Conservation (phyloP, 2,888 invertebrate genomes). For the Dryocosmus kuriphilus region DNA sequence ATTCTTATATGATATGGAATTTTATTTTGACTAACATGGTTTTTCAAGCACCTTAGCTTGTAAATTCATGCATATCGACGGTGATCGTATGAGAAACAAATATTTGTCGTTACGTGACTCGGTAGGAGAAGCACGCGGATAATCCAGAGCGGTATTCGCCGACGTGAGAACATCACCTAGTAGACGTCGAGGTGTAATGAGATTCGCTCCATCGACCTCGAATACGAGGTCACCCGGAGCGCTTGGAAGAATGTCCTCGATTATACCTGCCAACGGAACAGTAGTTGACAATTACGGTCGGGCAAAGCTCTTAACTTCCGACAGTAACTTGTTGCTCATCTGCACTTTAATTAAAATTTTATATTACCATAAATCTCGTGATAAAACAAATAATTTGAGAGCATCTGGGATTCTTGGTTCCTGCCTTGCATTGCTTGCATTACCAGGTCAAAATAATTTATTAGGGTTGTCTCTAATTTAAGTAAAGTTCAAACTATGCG, state of each 20-base stretch:
- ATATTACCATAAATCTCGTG: conserved; percentile 6
- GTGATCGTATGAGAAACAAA: conserved; percentile 23
- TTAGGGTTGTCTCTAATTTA: background rate
- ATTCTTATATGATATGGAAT: background rate
- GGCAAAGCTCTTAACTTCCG: conserved; percentile 2
- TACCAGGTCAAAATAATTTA: background rate
- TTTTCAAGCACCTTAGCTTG: background rate
- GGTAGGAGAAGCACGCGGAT: conserved; percentile 38
- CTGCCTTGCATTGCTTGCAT: background rate
- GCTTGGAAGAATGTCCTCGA: conserved; percentile 14
- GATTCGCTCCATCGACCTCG: conserved; percentile 31
- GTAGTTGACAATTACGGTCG: background rate
- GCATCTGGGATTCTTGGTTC: background rate
- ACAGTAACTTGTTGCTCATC: conserved; percentile 13
- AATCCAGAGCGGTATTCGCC: conserved; percentile 40
- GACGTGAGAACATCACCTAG: conserved; percentile 45
- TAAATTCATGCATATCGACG: conserved; percentile 9
- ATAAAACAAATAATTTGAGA: too few relatives aligned
- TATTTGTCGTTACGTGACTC: conserved; percentile 28
- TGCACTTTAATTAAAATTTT: conserved; percentile 17
- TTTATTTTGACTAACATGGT: background rate
- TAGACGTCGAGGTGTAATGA: conserved; percentile 36
- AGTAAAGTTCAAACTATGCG: background rate
- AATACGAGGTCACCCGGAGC: conserved; percentile 3
- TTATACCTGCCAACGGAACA: conserved; percentile 28